Conservation (phyloP, 2,888 invertebrate genomes). For the Malachius bipustulatus region DNA sequence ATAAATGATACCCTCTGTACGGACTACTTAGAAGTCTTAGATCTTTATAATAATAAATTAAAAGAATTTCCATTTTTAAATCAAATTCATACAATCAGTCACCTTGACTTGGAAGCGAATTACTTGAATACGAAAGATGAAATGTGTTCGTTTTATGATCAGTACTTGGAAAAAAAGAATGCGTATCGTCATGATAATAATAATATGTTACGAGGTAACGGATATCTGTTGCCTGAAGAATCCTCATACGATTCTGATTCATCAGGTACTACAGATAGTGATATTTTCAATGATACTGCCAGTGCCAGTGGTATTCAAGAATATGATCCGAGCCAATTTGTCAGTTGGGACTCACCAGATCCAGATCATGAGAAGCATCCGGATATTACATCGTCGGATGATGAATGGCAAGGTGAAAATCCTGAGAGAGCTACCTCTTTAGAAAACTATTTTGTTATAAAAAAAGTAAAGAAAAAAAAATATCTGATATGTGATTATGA, state of each 20-base stretch:
- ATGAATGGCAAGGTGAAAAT: slow-evolving; percentile 20
- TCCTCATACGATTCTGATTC: neutral
- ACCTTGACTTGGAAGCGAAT: slow-evolving; percentile 21
- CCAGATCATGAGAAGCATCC: slow-evolving; percentile 12
- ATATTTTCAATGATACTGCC: neutral
- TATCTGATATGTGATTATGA: no score
- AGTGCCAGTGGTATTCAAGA: neutral
- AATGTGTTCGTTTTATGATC: slow-evolving; percentile 9
- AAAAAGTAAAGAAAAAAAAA: no score
- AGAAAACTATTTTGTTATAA: no score
- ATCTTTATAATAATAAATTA: slow-evolving; percentile 23
- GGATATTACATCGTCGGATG: slow-evolving; percentile 21
- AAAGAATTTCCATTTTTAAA: slow-evolving; percentile 10
- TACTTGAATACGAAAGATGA: slow-evolving; percentile 17
- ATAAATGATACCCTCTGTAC: slow-evolving; percentile 17
- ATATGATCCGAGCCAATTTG: slow-evolving; percentile 11
- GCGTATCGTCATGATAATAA: slow-evolving; percentile 1
- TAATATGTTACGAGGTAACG: slow-evolving; percentile 16
- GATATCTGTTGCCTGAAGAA: slow-evolving; percentile 18
- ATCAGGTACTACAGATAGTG: neutral
- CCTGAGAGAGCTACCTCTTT: no score
- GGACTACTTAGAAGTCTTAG: slow-evolving; percentile 19
- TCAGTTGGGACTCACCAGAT: slow-evolving; percentile 23
- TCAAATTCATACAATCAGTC: slow-evolving; percentile 12
- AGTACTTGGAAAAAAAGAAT: slow-evolving; percentile 16